Conservation (phyloP, 2,113 vertebrate species). For the Siniperca knerii region DNA sequence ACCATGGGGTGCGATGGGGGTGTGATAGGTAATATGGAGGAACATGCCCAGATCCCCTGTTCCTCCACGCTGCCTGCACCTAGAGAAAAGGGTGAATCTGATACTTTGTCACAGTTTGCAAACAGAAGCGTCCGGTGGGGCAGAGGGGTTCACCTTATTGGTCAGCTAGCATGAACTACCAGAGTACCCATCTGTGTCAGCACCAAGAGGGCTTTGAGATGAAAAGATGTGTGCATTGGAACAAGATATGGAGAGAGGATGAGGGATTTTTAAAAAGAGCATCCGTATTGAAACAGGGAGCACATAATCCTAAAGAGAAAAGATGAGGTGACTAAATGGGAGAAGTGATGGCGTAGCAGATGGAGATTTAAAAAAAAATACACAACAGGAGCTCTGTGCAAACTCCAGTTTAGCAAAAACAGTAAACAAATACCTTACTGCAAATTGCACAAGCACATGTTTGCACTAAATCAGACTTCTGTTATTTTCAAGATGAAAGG, state of each 20-base stretch:
- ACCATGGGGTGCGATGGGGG: slow-evolving; percentile 59
- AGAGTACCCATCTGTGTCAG: slow-evolving; percentile 54
- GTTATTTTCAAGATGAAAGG: slow-evolving; percentile 12
- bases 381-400: slow-evolving; percentile 2
- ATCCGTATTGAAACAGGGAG: not conserved
- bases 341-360: not conserved
- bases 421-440: slow-evolving; percentile 9
- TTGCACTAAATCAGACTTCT: not conserved
- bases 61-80: slow-evolving; percentile 76
- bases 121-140: slow-evolving; percentile 79
- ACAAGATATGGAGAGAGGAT: not conserved
- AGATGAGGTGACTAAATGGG: not conserved
- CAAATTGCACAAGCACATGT: slow-evolving; percentile 1
- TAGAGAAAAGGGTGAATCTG: slow-evolving; percentile 80
- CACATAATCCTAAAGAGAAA: not conserved
- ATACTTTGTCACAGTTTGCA: slow-evolving; percentile 89
- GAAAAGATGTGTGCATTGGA: not conserved
- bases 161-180: slow-evolving; percentile 73
- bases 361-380: slow-evolving; percentile 7
- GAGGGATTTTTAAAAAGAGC: slow-evolving; percentile 18
- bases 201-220: slow-evolving; percentile 19
- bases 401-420: not conserved
- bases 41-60: slow-evolving; percentile 69
- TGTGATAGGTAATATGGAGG: slow-evolving; percentile 67
- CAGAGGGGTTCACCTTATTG: slow-evolving; percentile 76